Percentiles rank a stretch among this genome's conserved stretches.
These are phyloP conservation scores for Centroberyx gerrardi DNA, from an alignment of 2,797 vertebrate genomes.

Conservation along the genomic window DNA sequence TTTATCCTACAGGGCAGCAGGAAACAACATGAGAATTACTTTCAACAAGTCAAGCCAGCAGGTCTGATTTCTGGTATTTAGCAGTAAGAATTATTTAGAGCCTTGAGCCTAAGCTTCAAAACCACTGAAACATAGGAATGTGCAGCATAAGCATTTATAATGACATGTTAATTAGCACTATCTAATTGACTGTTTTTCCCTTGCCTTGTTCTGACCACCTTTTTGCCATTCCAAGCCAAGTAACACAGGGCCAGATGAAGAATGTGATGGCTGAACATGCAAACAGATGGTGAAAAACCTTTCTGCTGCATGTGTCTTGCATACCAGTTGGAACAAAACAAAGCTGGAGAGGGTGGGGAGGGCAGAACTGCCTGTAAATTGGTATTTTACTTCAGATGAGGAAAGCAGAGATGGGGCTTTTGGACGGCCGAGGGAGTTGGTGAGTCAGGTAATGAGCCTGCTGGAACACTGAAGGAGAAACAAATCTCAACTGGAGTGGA, in stretches of 20 bases:
- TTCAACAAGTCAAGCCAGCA: conserved; percentile 18
- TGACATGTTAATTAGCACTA: conserved; percentile 43
- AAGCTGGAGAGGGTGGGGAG: conserved; percentile 39
- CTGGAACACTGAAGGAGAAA: conserved; percentile 45
- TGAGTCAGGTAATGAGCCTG: conserved; percentile 64
- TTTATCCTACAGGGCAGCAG: conserved; percentile 14
- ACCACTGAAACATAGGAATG: conserved; percentile 25
- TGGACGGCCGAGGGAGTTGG: conserved; percentile 38
- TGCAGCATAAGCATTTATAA: conserved; percentile 24
- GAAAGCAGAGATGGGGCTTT: conserved; percentile 65
- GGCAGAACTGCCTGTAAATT: conserved; percentile 51
- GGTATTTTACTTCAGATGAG: conserved; percentile 70
- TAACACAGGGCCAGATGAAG: conserved; percentile 55
- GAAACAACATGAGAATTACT: conserved; percentile 36
- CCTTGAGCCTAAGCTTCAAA: background rate
- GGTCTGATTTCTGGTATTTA: conserved; percentile 14
- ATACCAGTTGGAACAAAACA: conserved; percentile 53
- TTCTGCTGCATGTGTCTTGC: conserved; percentile 58
- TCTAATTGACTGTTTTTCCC: conserved; percentile 28
- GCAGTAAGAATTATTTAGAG: conserved; percentile 20
- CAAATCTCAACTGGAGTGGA: conserved; percentile 32
- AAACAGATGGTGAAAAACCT: conserved; percentile 52
- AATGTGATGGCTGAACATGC: conserved; percentile 56
- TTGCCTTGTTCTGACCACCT: conserved; percentile 4
- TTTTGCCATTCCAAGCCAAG: conserved; percentile 20